These are phyloP conservation scores for Cecidostiba fungosa DNA, from an alignment of 2,888 invertebrate species.

Conservation along the genomic window DNA sequence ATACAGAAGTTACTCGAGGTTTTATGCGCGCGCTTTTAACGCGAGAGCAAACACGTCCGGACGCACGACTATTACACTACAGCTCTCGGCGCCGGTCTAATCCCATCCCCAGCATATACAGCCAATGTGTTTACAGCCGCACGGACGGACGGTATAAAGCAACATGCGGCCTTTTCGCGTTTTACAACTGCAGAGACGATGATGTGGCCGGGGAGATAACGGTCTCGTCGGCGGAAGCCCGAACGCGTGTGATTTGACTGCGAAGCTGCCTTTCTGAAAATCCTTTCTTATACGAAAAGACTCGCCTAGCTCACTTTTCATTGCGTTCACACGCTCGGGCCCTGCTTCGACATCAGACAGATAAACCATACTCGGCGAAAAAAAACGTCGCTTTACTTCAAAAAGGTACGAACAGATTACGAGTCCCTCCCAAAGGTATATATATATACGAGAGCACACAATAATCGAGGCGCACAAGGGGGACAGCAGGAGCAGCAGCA, in stretches of 20 bases:
- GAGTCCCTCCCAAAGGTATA: background rate
- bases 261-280: background rate
- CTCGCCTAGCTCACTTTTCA: background rate
- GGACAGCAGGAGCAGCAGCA: background rate
- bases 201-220: conserved; percentile 41
- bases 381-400: conserved; percentile 8
- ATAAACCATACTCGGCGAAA: background rate
- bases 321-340: background rate
- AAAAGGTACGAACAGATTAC: background rate
- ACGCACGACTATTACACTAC: background rate
- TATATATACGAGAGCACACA: background rate
- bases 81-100: background rate
- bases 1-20: background rate
- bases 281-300: background rate
- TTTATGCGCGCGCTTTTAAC: conserved; percentile 13
- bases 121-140: conserved; percentile 28
- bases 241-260: background rate
- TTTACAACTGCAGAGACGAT: conserved; percentile 40
- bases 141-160: background rate
- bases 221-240: background rate
- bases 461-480: background rate
- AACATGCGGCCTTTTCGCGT: conserved; percentile 24
- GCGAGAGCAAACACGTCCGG: background rate
- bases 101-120: background rate
- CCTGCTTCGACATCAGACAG: background rate